Base-by-base conservation (phyloP, 2,888 invertebrate genomes). In the Drosophila borborema region DNA sequence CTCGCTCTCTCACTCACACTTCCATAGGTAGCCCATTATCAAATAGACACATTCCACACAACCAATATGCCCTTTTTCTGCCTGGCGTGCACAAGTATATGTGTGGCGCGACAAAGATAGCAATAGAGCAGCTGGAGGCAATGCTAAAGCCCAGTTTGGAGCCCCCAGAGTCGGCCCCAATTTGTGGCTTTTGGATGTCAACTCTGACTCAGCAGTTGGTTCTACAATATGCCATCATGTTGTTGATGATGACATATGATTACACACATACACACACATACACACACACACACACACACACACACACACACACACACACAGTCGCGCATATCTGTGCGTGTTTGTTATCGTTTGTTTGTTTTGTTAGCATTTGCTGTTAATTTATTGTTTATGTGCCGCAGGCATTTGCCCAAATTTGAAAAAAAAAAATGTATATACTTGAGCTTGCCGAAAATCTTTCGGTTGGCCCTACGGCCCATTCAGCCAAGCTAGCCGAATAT, bases 321-420 rank as follows among this genome's bases (percentile, higher is more conserved):
- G 7, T 4, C 9, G 0, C 16, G 9, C 5, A 8, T 34, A 5
- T 18, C 34, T 18, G 28, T 71, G 14, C 36, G 18, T 63, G 56
- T 80, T 71, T 76, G 77, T 77, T 80, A 77, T 81, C 64, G 72
- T 64, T 84, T 78, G 87, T 72, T 81, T 81, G 72, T 76, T 84
- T 69, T 68, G 64, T 80, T 72, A 54, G 59, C 55, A 71, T 79
- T 79, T 66, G 63, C 55, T 71, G 65, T 74, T 83, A 61, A 74
- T 81, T 77, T 68, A 41, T 69, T 77, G 59, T 81, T 63, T 62
- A 56, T 68, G 61, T 74, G 70, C 66, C 60, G 64, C 20, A 34
- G 59, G 61, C 49, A 73, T 23, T 68, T 66, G 61, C 40, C 63
- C 81, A 72, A 81, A 84, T 61, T 7, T 46, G 23, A 46, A 46